Conservation (phyloP, 2,113 vertebrate species). For the Taxidea taxus region DNA sequence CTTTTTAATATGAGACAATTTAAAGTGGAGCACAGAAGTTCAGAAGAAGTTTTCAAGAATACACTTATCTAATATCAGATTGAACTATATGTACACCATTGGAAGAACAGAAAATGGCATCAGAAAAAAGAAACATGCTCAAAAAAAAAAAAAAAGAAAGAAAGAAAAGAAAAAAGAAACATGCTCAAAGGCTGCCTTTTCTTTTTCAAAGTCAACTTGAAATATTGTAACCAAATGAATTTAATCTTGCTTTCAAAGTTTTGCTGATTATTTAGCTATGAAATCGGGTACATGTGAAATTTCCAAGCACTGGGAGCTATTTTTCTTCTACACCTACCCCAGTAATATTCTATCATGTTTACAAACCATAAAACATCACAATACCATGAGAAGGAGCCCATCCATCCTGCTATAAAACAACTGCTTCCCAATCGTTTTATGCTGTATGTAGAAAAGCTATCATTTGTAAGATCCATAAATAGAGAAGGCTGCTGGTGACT, state of each 20-base stretch:
- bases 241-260: constrained; percentile 34
- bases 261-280: not conserved
- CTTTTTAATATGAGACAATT: not conserved
- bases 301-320: not conserved
- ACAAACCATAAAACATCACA: constrained; percentile 18
- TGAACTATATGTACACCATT: not conserved
- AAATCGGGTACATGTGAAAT: not conserved
- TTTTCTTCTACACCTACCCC: not conserved
- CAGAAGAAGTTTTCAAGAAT: not conserved
- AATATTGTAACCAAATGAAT: not conserved
- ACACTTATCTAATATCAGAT: not conserved
- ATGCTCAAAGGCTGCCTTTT: not conserved
- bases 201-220: constrained; percentile 18
- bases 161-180: not conserved
- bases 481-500: not conserved
- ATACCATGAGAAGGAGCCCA: not conserved
- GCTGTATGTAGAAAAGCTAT: not conserved
- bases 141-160: not conserved
- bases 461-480: not conserved
- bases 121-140: not conserved
- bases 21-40: not conserved
- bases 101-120: not conserved
- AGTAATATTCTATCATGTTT: not conserved
- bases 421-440: not conserved
- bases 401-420: not conserved